These are phyloP conservation scores for Connochaetes taurinus DNA, from an alignment of 2,113 vertebrate genomes.

Conservation along the genomic window DNA sequence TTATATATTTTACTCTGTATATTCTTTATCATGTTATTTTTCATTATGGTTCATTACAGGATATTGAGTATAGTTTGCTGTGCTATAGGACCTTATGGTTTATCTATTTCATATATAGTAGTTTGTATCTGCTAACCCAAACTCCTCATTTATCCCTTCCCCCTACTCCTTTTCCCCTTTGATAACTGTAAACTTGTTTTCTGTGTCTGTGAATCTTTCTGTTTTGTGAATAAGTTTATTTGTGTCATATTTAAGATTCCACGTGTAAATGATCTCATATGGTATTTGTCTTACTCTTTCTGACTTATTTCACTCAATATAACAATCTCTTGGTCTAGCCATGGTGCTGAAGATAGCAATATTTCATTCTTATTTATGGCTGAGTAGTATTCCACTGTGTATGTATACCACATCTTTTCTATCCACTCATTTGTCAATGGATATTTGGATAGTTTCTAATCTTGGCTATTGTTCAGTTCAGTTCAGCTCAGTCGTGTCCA, in stretches of 20 bases:
- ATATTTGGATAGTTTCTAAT: neutral
- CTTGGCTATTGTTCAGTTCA: neutral
- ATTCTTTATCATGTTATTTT: neutral
- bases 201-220: neutral
- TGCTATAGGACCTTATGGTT: neutral
- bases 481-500: neutral
- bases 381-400: neutral
- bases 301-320: neutral
- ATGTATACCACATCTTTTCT: neutral
- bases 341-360: neutral
- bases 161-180: neutral
- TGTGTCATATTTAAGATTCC: neutral
- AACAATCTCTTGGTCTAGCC: neutral
- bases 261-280: neutral
- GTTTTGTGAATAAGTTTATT: neutral
- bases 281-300: neutral
- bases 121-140: neutral
- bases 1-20: neutral
- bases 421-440: neutral
- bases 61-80: neutral
- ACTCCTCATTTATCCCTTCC: neutral
- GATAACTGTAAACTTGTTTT: neutral
- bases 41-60: neutral
- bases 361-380: neutral
- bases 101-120: neutral